Base-by-base conservation (phyloP, 2,797 vertebrate species). In the Pelochelys cantorii region DNA sequence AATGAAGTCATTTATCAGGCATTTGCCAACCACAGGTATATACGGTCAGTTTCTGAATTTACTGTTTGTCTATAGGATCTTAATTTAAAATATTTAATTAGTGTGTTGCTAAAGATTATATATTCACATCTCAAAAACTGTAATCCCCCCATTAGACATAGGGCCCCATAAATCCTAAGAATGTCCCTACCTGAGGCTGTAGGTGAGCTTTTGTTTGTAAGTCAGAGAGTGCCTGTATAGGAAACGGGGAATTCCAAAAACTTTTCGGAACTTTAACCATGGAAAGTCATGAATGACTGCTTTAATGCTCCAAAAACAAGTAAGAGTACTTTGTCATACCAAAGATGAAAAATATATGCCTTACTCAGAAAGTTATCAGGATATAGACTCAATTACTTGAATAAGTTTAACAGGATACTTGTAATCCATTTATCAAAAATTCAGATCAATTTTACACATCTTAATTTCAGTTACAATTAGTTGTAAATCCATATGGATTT, bases 401-500 rank as follows among this genome's bases (percentile, higher is more conserved):
- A 82, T 42, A 92, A 90, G 79, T 90, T 94, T 68, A 89, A 91
- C 52, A 34, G 53, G 77, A 81, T 56, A 82, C 78, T 87, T 93
- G 54, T 62, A 95, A 86, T 95, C 89, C 65, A 91, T 88, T 96
- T 85, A 89, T 68, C 52, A 96, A 92, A 91, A 94, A 59, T 78
- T 91, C 84, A 75, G 60, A 94, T 92, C 83, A 86, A 88, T 96
- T 97, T 89, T 94, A 77, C 80, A 92, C 77, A 90, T 90, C 86
- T 93, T 93, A 82, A 96, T 94, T 96, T 84, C 92, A 95, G 81
- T 81, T 92, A 95, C 89, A 87, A 92, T 95, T 93, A 96, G 83
- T 87, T 92, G 68, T 79, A 94, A 96, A 94, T 84, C 88, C 11
- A 0, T 25, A 42, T 75, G 83, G 86, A 95, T 87, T 89, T 85